phyloP scores from a whole-genome alignment of 2,113 vertebrate species.

The Crotalus tigris region DNA sequence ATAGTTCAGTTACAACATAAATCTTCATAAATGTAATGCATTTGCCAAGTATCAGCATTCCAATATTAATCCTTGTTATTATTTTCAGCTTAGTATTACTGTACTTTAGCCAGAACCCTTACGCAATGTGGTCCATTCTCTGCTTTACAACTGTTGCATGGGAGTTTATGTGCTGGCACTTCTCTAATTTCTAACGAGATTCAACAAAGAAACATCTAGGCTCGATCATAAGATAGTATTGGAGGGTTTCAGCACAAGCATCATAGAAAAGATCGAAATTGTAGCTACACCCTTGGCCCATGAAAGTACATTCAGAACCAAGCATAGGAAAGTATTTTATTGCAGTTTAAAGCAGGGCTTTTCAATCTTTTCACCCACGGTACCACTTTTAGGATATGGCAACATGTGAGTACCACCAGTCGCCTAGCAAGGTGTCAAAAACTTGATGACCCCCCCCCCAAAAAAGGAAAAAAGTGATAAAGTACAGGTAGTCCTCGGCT shows the following conservation, averaged over 20 bases:
- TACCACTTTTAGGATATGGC: no score
- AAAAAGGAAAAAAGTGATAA: no score
- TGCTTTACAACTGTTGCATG: neutral
- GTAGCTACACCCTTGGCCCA: neutral
- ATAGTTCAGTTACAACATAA: constrained; percentile 1
- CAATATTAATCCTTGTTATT: neutral
- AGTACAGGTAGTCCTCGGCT: no score
- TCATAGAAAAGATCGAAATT: neutral
- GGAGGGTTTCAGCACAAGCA: neutral
- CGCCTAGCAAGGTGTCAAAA: no score
- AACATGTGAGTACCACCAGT: no score
- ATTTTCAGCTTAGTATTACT: neutral
- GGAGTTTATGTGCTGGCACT: neutral
- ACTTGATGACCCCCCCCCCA: no score
- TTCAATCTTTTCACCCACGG: no score
- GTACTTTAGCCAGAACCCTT: neutral
- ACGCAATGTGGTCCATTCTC: neutral
- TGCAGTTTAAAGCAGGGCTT: neutral
- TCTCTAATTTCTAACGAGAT: neutral
- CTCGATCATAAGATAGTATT: neutral
- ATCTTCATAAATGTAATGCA: neutral
- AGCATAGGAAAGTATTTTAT: no score
- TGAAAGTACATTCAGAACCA: neutral
- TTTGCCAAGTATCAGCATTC: neutral
- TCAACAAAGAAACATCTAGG: neutral